These are phyloP conservation scores for Protobothrops flavoviridis DNA, from an alignment of 2,113 vertebrate genomes.

Conservation along the genomic window DNA sequence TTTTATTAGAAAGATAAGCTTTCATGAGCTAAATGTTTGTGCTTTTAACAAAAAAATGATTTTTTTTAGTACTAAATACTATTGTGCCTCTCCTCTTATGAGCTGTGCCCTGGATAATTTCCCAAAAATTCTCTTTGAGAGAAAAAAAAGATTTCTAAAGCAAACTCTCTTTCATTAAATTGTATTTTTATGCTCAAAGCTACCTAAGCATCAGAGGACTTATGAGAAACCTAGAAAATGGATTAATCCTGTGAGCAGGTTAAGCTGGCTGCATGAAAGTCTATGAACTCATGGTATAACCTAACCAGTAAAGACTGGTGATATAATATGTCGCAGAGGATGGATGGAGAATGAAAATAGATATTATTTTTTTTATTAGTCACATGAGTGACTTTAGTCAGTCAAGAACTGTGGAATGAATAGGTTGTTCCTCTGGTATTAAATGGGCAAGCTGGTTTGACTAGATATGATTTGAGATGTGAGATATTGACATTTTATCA, in stretches of 20 bases:
- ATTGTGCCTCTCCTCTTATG: background rate
- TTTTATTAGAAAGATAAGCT: background rate
- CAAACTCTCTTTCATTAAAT: background rate
- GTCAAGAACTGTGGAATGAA: background rate
- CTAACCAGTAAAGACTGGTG: background rate
- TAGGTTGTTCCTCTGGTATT: background rate
- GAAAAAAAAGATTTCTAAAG: background rate
- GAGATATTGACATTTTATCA: background rate
- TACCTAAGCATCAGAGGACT: background rate
- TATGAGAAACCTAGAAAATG: background rate
- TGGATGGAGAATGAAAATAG: background rate
- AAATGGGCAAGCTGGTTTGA: background rate
- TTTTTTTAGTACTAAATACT: background rate
- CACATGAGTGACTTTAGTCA: background rate
- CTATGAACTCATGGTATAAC: background rate
- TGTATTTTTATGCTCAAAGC: background rate
- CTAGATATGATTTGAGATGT: background rate
- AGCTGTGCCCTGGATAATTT: background rate
- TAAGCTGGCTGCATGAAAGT: background rate
- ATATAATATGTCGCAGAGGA: background rate
- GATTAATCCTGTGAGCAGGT: background rate
- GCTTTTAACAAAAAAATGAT: background rate
- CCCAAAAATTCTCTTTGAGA: background rate
- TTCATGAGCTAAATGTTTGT: background rate
- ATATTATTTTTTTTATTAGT: background rate